Evolutionary conservation across 2,888 invertebrate species (phyloP).

Genomic region (Phortica okadai): DNA sequence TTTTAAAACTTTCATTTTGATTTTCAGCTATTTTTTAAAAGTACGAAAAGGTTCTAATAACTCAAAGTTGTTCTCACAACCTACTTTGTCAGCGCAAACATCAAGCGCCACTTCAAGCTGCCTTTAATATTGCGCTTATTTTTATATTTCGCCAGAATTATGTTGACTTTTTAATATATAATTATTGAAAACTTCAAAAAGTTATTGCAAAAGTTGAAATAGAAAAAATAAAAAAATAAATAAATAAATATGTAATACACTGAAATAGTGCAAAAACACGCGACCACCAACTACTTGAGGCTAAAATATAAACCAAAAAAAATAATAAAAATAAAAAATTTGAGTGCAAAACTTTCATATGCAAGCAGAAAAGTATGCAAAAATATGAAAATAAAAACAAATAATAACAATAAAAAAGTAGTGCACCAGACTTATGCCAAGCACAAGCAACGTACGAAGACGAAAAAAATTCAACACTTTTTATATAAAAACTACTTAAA

Average conservation of each 20-base stretch:
- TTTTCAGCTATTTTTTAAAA: no score
- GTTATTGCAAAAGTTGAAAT: background rate
- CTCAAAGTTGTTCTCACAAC: background rate
- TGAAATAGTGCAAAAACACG: background rate
- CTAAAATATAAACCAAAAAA: background rate
- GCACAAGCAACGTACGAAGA: no score
- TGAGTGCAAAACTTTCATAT: background rate
- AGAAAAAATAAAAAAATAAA: background rate
- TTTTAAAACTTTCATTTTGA: no score
- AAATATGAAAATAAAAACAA: background rate
- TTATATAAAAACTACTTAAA: background rate
- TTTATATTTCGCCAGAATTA: background rate
- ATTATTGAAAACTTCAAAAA: conserved; percentile 11
- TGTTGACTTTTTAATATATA: background rate
- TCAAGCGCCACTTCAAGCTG: background rate
- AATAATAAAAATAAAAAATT: background rate
- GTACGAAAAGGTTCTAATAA: background rate
- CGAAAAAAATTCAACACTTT: no score
- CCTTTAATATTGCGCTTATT: background rate
- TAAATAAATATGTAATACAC: background rate
- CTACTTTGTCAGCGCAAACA: background rate
- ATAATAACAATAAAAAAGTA: no score
- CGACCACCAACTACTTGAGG: background rate
- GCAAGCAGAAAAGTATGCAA: background rate
- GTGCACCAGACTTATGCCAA: no score